Conservation (phyloP, 2,888 invertebrate species). For the Aricia artaxerxes region DNA sequence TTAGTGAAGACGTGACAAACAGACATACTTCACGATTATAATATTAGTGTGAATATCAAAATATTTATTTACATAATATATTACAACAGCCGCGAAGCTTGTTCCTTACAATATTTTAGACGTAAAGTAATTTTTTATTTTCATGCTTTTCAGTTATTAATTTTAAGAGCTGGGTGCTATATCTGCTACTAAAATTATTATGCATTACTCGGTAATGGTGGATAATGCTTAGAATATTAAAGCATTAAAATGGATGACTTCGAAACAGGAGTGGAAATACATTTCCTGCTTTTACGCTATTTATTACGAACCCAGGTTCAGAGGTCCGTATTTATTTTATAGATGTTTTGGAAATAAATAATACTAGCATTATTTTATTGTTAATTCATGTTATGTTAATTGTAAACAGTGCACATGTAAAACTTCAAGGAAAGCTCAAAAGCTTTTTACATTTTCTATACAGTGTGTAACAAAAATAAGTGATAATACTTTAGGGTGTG, state of each 20-base stretch:
- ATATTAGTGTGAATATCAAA: too few species aligned
- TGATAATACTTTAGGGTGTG: too few species aligned
- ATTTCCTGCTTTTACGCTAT: neutral
- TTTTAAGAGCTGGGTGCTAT: neutral
- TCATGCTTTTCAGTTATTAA: neutral
- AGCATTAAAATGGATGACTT: neutral
- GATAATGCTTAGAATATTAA: constrained; percentile 12
- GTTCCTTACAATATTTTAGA: too few species aligned
- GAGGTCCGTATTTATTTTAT: neutral
- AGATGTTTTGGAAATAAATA: neutral
- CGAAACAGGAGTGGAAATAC: neutral
- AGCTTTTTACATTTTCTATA: neutral
- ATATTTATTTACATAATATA: too few species aligned
- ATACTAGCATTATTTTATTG: neutral
- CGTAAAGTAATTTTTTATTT: neutral
- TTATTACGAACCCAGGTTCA: neutral
- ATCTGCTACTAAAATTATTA: neutral
- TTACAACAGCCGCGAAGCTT: too few species aligned
- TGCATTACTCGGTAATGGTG: constrained; percentile 6
- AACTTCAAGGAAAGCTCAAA: neutral
- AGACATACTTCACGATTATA: too few species aligned
- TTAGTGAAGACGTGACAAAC: too few species aligned
- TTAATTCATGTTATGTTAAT: neutral
- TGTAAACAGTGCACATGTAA: neutral
- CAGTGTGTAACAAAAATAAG: too few species aligned